Evolutionary conservation across 1,140 invertebrate genomes (phyloP).

Genomic region (Drosophila murphyi): DNA sequence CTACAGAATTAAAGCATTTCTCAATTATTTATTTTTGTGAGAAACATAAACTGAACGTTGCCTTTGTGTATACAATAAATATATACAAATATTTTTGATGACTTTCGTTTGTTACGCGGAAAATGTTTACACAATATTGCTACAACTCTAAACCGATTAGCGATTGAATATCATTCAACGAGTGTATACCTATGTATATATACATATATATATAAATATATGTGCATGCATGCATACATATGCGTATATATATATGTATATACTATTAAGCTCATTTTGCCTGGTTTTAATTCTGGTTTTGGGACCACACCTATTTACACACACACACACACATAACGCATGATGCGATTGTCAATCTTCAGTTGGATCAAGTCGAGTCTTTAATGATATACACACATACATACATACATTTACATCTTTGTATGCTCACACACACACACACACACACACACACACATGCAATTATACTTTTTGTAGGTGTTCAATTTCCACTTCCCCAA

Average conservation of each 20-base stretch:
- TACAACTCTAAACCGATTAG: slow-evolving; percentile 10
- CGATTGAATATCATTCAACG: slow-evolving; percentile 32
- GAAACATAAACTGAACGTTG: slow-evolving; percentile 15
- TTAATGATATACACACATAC: neutral
- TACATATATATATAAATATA: neutral
- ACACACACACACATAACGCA: slow-evolving; percentile 8
- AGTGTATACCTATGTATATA: neutral
- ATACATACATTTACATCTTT: neutral
- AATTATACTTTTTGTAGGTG: slow-evolving; percentile 30
- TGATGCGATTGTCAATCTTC: slow-evolving; percentile 41
- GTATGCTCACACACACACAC: neutral
- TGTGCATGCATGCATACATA: neutral
- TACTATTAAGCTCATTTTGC: neutral
- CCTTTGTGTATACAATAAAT: neutral
- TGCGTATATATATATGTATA: neutral
- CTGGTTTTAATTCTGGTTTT: slow-evolving; percentile 15
- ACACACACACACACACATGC: neutral
- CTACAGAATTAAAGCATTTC: slow-evolving; percentile 12
- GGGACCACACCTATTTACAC: slow-evolving; percentile 26
- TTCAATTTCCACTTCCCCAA: slow-evolving; percentile 26
- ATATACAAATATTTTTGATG: slow-evolving; percentile 16
- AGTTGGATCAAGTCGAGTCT: neutral
- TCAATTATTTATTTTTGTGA: slow-evolving; percentile 9
- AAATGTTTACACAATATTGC: slow-evolving; percentile 46
- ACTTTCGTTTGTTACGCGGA: slow-evolving; percentile 6